Evolutionary conservation across 2,113 vertebrate species (phyloP), one percentile per base, ranked within the genome.

Genomic region (Hemibagrus wyckioides): DNA sequence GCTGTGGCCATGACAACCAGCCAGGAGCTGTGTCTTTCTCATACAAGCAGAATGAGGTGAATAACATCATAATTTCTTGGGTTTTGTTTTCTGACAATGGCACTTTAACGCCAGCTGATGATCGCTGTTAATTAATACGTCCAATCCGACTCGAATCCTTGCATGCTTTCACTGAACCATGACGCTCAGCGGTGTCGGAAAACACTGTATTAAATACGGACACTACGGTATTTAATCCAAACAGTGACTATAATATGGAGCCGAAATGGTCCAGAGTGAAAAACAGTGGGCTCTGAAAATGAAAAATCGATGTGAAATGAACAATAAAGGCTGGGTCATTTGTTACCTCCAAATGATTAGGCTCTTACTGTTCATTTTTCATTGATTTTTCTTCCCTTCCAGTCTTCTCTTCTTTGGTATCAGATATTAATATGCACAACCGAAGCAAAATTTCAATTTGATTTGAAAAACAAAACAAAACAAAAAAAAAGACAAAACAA

Each of bases 1-100:
- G 28, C 93, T 85, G 92, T 91, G 91, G 80, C 92, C 91, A 92
- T 89, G 92, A 90, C 90, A 91, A 93, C 90, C 86, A 92, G 91
- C 93, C 88, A 89, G 91, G 82, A 87, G 71, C 67, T 54, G 36
- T 36, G 67, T 57, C 69, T 61, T 73, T 39, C 86, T 87, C 30
- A 15, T 73, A 90, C 90, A 57, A 88, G 88, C 57, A 75, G 82
- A 80, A 92, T 84, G 82, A 86, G 80, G 89, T 91, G 82, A 88
- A 85, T 63, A 90, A 90, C 67, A 90, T 87, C 61, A 73, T 92
- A 85, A 59, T 83, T 73, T 75, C 80, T 48, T 28, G n/a, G n/a
- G 30, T 82, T 87, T 75, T 52, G 44, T 36, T 86, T 65, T 14
- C 41, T 52, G 41, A 83, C 25, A 52, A 50, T 33, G 28, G 25